A percentile compares a stretch with the other conserved stretches of the same genome.
Evolutionary conservation across 2,113 vertebrate species (phyloP).

Genomic region (Cheirogaleus medius): DNA sequence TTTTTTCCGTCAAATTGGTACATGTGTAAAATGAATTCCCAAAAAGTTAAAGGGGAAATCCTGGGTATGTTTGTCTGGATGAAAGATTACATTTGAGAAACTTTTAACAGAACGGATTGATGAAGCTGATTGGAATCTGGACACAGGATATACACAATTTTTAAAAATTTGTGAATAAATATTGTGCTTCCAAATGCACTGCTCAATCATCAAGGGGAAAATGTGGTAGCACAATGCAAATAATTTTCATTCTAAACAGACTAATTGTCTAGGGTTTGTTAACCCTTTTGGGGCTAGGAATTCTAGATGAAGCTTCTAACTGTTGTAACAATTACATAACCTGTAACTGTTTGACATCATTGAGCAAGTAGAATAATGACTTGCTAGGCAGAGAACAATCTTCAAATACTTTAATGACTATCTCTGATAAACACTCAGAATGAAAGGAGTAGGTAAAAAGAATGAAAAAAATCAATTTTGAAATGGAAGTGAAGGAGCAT

Average conservation of each 20-base stretch:
- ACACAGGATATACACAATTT: constrained; percentile 44
- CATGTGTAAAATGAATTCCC: constrained; percentile 40
- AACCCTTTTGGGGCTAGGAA: constrained; percentile 12
- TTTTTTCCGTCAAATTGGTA: neutral
- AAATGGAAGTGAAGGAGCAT: neutral
- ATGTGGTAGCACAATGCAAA: constrained; percentile 50
- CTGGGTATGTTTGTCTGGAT: constrained; percentile 47
- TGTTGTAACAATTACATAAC: constrained; percentile 6
- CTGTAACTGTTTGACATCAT: constrained; percentile 48
- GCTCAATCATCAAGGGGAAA: constrained; percentile 35
- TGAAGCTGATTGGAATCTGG: constrained; percentile 43
- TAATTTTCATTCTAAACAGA: constrained; percentile 60
- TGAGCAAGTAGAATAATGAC: constrained; percentile 40
- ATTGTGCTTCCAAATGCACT: constrained; percentile 8
- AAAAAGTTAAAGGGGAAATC: constrained; percentile 65
- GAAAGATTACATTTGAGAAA: constrained; percentile 55
- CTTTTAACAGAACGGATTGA: constrained; percentile 47
- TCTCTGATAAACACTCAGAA: constrained; percentile 1
- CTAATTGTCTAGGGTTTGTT: constrained; percentile 48
- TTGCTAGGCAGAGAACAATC: constrained; percentile 41
- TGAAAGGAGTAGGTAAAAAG: neutral
- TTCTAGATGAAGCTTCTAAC: constrained; percentile 63
- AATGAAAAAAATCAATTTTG: neutral
- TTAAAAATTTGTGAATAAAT: constrained; percentile 35
- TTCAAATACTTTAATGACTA: constrained; percentile 21